phyloP scores from a whole-genome alignment of 2,113 vertebrate species.

The Gulo gulo region DNA sequence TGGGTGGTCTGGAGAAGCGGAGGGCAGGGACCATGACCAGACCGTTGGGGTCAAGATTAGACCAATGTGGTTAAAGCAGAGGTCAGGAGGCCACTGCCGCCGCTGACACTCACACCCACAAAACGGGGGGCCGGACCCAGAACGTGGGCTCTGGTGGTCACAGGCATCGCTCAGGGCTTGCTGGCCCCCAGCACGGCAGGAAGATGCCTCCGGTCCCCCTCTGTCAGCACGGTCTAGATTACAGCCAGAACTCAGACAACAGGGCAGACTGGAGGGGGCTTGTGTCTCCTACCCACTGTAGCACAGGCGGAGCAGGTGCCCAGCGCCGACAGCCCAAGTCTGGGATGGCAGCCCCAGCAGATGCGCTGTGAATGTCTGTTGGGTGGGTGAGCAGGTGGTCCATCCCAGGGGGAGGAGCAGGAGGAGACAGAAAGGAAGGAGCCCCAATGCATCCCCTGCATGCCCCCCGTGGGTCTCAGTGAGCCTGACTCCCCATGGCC shows the following conservation, averaged over 20 bases:
- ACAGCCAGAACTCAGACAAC: neutral
- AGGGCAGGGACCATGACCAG: too few relatives aligned
- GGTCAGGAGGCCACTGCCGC: neutral
- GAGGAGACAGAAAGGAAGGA: neutral
- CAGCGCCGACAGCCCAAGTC: fast-evolving
- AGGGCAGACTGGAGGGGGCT: neutral
- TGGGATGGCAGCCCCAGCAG: neutral
- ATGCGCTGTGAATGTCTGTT: neutral
- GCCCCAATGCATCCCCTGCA: neutral
- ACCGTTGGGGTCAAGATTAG: neutral
- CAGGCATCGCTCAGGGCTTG: neutral
- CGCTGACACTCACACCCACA: neutral
- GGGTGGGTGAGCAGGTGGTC: too few relatives aligned
- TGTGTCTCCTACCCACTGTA: fast-evolving
- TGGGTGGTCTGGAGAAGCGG: too few relatives aligned
- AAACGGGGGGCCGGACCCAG: neutral
- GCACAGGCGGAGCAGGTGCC: neutral
- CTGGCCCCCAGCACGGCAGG: neutral
- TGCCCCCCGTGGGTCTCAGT: neutral
- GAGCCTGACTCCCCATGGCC: neutral
- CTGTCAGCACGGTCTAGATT: neutral
- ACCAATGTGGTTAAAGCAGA: neutral
- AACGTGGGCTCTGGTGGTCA: neutral
- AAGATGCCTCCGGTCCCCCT: neutral
- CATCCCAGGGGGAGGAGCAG: neutral